phyloP scores from a whole-genome alignment of 2,113 vertebrate species.

The Gavia stellata region DNA sequence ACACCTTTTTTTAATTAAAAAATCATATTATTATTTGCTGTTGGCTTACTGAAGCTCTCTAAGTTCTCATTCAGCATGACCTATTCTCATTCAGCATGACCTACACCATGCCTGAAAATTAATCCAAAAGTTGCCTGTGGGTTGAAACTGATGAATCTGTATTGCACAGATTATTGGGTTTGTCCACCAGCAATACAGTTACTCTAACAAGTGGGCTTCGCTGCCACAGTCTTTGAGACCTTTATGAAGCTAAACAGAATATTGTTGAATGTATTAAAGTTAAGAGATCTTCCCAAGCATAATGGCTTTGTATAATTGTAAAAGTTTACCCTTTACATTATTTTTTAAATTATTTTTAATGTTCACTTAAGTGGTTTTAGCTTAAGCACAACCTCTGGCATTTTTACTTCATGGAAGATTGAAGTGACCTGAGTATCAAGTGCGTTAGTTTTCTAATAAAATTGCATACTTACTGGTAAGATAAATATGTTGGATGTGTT shows the following conservation, averaged over 20 bases:
- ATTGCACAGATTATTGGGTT: background rate
- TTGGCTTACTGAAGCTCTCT: background rate
- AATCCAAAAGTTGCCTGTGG: background rate
- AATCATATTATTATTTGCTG: background rate
- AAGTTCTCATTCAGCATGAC: background rate
- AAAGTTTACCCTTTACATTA: too few species aligned
- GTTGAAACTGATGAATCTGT: background rate
- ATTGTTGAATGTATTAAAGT: background rate
- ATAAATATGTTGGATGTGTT: background rate
- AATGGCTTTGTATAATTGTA: background rate
- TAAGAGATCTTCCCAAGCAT: background rate
- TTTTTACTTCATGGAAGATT: background rate
- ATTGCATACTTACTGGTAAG: background rate
- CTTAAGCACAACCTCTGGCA: background rate
- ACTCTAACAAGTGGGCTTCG: background rate
- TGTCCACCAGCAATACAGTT: background rate
- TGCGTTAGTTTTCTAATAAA: background rate
- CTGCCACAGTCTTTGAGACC: background rate
- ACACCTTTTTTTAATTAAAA: background rate
- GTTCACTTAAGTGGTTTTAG: background rate
- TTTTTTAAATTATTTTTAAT: too few species aligned
- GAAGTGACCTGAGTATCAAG: background rate
- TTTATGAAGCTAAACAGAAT: background rate
- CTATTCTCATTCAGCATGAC: background rate
- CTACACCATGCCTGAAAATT: background rate